Base-by-base conservation (phyloP, 2,797 vertebrate genomes). In the Halcyon smyrnensis region DNA sequence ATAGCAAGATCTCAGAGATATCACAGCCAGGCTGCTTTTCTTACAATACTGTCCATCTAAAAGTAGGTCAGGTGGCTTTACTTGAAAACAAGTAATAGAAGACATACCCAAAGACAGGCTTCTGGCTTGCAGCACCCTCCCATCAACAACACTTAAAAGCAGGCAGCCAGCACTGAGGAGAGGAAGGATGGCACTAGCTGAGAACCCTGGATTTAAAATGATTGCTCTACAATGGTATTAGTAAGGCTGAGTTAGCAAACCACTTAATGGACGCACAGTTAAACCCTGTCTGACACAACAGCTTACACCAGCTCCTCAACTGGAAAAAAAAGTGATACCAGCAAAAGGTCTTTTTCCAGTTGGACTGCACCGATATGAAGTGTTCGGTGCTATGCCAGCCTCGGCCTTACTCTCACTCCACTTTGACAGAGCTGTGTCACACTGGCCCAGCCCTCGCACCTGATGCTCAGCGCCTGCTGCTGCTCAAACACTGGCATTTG, bases 291-390 rank as follows among this genome's bases (percentile, higher is more conserved):
- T 89, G 79, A 60, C 87, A 69, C 50, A 56, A 89, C 17, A 50
- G 89, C 82, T 95, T 91, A 96, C 95, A 64, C 34, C 16, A 70
- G 43, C 30, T 63, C 77, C 39, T 91, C 83, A 89, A 63, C 32
- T 90, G 83, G 84, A 88, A 95, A 94, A 93, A 89, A 88, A 78
- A 59, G 46, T 0, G 0, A 15, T 73, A 89, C 71, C 68, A 92
- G 75, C 81, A 80, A 89, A 92, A 87, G 56, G 24, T 45, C 41
- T 91, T 91, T 84, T 96, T 94, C 90, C 90, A 92, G 64, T 32
- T 74, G 84, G 92, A 68, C 89, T 48, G 37, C 71, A 64, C 36
- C 1, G 1, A 70, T 30, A 39, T 2, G 12, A 51, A 76, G 36
- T 0, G 0, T 18, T 83, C 28, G 48, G 39, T 76, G 62, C 20